phyloP scores from a whole-genome alignment of 2,888 invertebrate genomes.

The Drosophila monieri region DNA sequence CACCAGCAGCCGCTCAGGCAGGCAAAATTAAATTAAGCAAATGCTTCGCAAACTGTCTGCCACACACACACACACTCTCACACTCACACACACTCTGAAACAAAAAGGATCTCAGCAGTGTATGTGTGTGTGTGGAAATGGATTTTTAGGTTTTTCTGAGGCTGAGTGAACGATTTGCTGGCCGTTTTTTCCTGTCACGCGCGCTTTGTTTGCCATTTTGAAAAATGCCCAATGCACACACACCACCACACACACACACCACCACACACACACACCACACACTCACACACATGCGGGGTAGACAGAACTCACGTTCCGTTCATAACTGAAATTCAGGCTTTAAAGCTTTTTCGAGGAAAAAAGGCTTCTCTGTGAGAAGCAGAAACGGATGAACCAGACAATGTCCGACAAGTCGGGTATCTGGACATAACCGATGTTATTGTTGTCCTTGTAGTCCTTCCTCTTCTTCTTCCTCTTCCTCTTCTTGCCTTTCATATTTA shows the following conservation, averaged over 20 bases:
- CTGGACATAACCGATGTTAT: constrained; percentile 10
- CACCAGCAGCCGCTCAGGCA: constrained; percentile 40
- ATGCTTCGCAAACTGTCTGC: constrained; percentile 39
- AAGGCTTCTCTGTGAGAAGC: too few species aligned
- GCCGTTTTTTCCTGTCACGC: constrained; percentile 49
- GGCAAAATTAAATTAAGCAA: constrained; percentile 49
- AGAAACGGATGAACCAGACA: constrained; percentile 6
- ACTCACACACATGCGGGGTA: not conserved
- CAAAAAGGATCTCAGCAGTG: constrained; percentile 16
- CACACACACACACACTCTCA: constrained; percentile 16
- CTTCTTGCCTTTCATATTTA: constrained; percentile 41
- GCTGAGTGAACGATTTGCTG: constrained; percentile 46
- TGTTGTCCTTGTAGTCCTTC: not conserved
- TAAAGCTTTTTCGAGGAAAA: too few species aligned
- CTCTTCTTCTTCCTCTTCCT: constrained; percentile 6
- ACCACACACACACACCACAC: constrained; percentile 26
- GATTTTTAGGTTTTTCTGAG: constrained; percentile 40
- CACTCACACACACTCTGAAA: constrained; percentile 17
- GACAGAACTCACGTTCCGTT: constrained; percentile 23
- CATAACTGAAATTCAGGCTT: constrained; percentile 45
- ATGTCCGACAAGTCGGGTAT: constrained; percentile 8
- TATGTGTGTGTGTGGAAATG: constrained; percentile 22
- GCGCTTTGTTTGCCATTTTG: constrained; percentile 51
- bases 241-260: constrained; percentile 4
- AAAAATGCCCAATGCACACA: constrained; percentile 49